A percentile compares a stretch with the other conserved stretches of the same genome.
phyloP scores from a whole-genome alignment of 2,888 invertebrate genomes.

The Ormyrus labotus region DNA sequence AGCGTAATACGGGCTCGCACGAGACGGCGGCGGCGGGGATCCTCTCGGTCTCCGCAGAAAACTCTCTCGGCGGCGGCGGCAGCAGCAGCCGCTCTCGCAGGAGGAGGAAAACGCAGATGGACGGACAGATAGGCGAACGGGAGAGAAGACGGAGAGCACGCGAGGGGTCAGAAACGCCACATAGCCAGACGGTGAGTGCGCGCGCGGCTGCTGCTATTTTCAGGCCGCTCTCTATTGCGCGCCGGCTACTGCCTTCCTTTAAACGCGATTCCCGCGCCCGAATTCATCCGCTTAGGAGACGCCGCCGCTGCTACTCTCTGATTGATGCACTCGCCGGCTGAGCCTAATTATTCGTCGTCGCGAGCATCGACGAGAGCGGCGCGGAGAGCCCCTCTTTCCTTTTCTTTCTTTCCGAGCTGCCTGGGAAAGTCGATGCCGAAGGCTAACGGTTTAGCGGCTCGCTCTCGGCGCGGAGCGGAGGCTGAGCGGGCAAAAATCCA shows the following conservation, averaged over 20 bases:
- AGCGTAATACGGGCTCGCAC: slow-evolving; percentile 11
- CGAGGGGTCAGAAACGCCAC: slow-evolving; percentile 64
- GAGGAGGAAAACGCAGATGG: background rate
- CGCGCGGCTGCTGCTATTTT: slow-evolving; percentile 66
- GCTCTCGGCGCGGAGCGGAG: no score
- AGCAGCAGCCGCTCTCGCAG: background rate
- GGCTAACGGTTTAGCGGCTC: no score
- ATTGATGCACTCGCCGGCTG: slow-evolving; percentile 14
- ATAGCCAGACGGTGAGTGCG: slow-evolving; percentile 74
- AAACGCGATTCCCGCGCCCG: slow-evolving; percentile 11
- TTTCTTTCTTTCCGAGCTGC: background rate
- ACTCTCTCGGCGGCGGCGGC: background rate
- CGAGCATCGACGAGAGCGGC: background rate
- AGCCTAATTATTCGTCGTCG: slow-evolving; percentile 28
- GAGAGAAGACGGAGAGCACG: background rate
- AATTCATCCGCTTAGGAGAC: slow-evolving; percentile 13
- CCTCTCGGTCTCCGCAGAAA: background rate
- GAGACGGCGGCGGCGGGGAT: background rate
- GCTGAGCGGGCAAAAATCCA: no score
- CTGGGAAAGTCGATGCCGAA: no score
- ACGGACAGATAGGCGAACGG: slow-evolving; percentile 4
- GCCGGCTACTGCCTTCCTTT: slow-evolving; percentile 53
- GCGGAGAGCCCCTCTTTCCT: background rate
- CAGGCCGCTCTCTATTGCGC: slow-evolving; percentile 60
- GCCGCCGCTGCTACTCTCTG: background rate